Evolutionary conservation across 2,888 invertebrate species (phyloP).

Genomic region (Taphrorychus bicolor): DNA sequence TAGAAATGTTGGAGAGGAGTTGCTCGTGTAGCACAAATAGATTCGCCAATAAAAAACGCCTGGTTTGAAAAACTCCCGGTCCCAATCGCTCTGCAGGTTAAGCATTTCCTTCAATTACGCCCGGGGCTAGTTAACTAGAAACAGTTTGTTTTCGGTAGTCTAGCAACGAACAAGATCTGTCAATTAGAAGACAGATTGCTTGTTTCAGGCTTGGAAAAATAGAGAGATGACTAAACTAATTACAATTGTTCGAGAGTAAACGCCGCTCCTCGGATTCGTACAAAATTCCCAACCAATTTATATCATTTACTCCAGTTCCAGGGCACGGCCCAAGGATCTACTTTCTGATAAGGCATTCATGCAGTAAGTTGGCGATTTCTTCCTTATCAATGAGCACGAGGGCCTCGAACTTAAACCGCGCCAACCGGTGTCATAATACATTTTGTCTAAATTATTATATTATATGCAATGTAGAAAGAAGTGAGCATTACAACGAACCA

Average conservation of each 20-base stretch:
- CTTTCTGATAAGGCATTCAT: constrained; percentile 30
- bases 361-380: constrained; percentile 35
- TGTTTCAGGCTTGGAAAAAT: constrained; percentile 9
- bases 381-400: constrained; percentile 24
- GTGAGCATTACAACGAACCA: too few species aligned
- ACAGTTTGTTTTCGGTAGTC: constrained; percentile 6
- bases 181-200: constrained; percentile 22
- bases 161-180: constrained; percentile 18
- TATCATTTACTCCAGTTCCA: constrained; percentile 31
- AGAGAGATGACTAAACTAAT: constrained; percentile 25
- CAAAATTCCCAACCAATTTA: constrained; percentile 38
- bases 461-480: too few species aligned
- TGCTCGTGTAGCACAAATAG: constrained; percentile 10
- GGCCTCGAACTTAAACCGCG: constrained; percentile 9
- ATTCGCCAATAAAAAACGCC: constrained; percentile 9
- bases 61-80: background rate
- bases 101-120: background rate
- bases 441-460: background rate
- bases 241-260: constrained; percentile 20
- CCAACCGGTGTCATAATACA: background rate
- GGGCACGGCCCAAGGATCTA: constrained; percentile 21
- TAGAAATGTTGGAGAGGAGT: constrained; percentile 11
- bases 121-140: background rate
- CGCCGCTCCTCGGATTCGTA: constrained; percentile 19
- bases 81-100: background rate